Base-by-base conservation (phyloP, 2,888 invertebrate species). In the Brachynemurus nebulosus region DNA sequence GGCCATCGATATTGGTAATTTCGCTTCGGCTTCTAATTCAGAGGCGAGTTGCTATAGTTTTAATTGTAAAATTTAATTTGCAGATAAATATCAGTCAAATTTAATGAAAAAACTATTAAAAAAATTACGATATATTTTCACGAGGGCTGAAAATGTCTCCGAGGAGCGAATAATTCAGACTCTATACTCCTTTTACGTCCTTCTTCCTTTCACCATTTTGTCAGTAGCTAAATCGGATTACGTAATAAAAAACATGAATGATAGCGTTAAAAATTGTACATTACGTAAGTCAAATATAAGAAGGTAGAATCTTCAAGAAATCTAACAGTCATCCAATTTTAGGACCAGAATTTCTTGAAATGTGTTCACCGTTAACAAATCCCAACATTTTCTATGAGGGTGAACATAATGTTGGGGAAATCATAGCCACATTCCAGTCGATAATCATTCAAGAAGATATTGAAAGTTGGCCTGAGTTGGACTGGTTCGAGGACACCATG, bases 401-500 rank as follows among this genome's bases (percentile, higher is more conserved):
- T 48, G 64, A 68, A 6, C 66, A 72, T 39, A 67, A 72, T 17
- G 70, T 78, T 51, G 69, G 70, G 42, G 61, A 74, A 52, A 62
- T 81, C 43, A 59, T 76, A 36, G 68, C 70, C 42, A 70, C 75
- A 40, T 80, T 80, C 66, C 76, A 78, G 61, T 67, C 67, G 53
- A 67, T 71, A 51, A 59, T 75, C 45, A 66, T 66, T 50, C 69
- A 74, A 53, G 71, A 78, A 48, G 68, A 71, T 5, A 70, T 74
- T 50, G 72, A 74, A 48, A 72, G 74, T 52, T 88, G 86, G 86
- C 60, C 71, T 9, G 78, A 80, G 58, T 65, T 83, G 48, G 74
- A 75, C 45, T 86, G 85, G 81, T 67, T 79, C 55, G 65, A 72
- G 12, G 65, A 69, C 56, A 69, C 70, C 58, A 65, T 74, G 80